Percentiles rank a stretch among this genome's conserved stretches.
These are phyloP conservation scores for Pangasius sanitwongsei DNA, from an alignment of 2,797 vertebrate species.

Conservation along the genomic window DNA sequence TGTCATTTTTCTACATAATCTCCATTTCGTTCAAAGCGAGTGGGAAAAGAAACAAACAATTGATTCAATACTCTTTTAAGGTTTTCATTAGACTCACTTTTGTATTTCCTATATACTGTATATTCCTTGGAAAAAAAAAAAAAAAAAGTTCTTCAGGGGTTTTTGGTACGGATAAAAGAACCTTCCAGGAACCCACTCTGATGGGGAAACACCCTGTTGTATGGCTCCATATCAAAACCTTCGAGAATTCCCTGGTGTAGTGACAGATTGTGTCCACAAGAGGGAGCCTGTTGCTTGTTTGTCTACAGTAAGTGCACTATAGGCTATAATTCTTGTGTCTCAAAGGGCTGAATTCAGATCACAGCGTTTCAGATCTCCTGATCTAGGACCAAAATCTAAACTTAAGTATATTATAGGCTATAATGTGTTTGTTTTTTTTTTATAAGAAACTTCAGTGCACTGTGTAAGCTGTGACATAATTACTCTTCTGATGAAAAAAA, in stretches of 20 bases:
- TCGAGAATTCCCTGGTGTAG: background rate
- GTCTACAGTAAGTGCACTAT: background rate
- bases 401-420: background rate
- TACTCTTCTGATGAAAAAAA: background rate
- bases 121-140: background rate
- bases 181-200: background rate
- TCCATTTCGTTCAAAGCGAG: background rate
- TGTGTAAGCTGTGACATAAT: background rate
- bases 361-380: background rate
- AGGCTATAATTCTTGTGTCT: background rate
- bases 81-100: background rate
- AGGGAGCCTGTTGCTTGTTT: background rate
- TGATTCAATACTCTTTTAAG: background rate
- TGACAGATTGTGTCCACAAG: constrained; percentile 3
- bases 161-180: background rate
- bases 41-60: too few relatives aligned
- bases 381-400: background rate
- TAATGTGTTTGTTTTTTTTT: background rate
- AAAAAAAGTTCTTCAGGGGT: background rate
- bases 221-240: too few relatives aligned
- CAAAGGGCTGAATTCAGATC: background rate
- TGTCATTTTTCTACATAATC: background rate
- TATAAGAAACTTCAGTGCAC: background rate
- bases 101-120: background rate
- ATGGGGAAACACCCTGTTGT: background rate